Evolutionary conservation across 1,140 invertebrate genomes (phyloP).

Genomic region (Periplaneta americana): DNA sequence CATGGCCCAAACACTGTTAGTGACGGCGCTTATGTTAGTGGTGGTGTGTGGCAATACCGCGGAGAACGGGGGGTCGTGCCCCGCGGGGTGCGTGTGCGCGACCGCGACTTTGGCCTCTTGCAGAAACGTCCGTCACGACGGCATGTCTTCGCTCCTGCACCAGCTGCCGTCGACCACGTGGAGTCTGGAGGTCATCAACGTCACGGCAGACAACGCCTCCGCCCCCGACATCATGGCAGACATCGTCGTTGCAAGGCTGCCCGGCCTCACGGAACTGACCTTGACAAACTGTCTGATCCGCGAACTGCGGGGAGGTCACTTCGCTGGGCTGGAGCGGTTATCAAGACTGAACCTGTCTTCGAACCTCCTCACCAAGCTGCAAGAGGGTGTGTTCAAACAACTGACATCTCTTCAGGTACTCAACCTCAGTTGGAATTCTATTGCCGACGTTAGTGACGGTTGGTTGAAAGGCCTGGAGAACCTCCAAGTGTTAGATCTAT

Average conservation of each 20-base stretch:
- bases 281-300: slow-evolving; percentile 33
- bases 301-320: slow-evolving; percentile 36
- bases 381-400: slow-evolving; percentile 47
- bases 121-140: neutral
- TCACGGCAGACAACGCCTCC: neutral
- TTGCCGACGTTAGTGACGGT: slow-evolving; percentile 27
- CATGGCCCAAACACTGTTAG: neutral
- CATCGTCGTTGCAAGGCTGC: slow-evolving; percentile 16
- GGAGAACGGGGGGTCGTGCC: neutral
- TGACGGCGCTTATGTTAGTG: neutral
- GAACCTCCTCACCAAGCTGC: slow-evolving; percentile 55
- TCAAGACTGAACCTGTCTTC: slow-evolving; percentile 54
- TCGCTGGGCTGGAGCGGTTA: slow-evolving; percentile 38
- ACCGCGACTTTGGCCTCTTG: neutral
- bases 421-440: slow-evolving; percentile 37
- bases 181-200: neutral
- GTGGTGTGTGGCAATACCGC: neutral
- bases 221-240: slow-evolving; percentile 1
- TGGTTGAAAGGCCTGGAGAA: slow-evolving; percentile 34
- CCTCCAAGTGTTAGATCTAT: slow-evolving; percentile 40
- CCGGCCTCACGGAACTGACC: slow-evolving; percentile 27
- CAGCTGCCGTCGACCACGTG: neutral
- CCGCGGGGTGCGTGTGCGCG: neutral
- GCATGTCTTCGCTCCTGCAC: no score
- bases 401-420: slow-evolving; percentile 55